phyloP scores from a whole-genome alignment of 2,113 vertebrate genomes.

The Serilophus lunatus region DNA sequence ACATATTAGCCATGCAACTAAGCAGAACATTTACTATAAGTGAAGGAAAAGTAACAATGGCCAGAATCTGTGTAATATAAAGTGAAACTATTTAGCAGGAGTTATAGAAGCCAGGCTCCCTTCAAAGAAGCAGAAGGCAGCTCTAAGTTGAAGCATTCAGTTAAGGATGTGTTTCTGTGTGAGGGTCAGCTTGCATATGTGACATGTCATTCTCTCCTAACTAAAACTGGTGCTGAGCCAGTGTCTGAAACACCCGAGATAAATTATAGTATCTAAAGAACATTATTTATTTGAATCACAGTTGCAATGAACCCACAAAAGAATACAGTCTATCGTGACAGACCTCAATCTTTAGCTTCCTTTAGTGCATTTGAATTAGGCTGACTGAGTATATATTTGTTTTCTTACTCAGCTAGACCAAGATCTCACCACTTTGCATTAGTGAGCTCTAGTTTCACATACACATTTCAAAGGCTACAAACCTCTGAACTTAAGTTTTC shows the following conservation, averaged over 20 bases:
- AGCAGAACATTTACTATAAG: not conserved
- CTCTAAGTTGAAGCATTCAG: not conserved
- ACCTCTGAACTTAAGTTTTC: not conserved
- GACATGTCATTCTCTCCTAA: not conserved
- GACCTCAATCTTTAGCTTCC: not conserved
- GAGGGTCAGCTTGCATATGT: rapidly evolving
- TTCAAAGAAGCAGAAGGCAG: not conserved
- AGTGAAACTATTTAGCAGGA: not conserved
- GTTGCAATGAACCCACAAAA: not conserved
- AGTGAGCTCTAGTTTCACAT: not conserved
- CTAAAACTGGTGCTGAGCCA: not conserved
- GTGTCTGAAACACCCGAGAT: not conserved
- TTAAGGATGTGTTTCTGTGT: not conserved
- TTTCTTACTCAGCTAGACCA: not conserved
- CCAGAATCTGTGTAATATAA: not conserved
- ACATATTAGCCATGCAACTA: not conserved
- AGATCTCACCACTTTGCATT: not conserved
- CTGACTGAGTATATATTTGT: not conserved
- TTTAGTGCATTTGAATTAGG: not conserved
- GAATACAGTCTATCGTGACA: not conserved
- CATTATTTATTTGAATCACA: not conserved
- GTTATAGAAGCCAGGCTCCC: not conserved
- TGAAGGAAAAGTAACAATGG: not conserved
- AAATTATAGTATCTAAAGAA: not conserved
- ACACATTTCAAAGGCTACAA: not conserved